These are phyloP conservation scores for Rhabdomys dilectus DNA, from an alignment of 2,113 vertebrate species.

Conservation along the genomic window DNA sequence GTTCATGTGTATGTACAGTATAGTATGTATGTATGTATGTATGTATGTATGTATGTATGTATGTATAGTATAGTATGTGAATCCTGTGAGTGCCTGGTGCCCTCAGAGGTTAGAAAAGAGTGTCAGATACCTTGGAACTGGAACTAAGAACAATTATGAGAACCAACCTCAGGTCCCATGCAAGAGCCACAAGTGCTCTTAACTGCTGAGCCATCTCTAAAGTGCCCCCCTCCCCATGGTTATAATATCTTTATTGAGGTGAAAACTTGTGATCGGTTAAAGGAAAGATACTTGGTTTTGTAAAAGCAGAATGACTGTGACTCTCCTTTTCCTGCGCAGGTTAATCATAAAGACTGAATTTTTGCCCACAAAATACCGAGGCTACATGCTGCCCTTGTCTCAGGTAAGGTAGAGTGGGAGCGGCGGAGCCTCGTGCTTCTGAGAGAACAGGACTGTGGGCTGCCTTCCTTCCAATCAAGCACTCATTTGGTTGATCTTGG, in stretches of 20 bases:
- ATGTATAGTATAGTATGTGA: background rate
- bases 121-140: background rate
- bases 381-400: slow-evolving; percentile 93
- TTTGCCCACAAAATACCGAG: slow-evolving; percentile 93
- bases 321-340: slow-evolving; percentile 80
- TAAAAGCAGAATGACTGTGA: background rate
- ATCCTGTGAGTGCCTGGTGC: background rate
- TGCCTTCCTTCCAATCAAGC: background rate
- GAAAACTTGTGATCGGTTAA: background rate
- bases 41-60: background rate
- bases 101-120: background rate
- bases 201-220: background rate
- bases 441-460: rapidly evolving
- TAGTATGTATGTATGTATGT: background rate
- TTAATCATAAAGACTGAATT: slow-evolving; percentile 97
- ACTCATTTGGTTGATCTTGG: background rate
- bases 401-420: slow-evolving; percentile 87
- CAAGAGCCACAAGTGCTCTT: background rate
- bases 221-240: background rate
- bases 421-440: rapidly evolving
- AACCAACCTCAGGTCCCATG: background rate
- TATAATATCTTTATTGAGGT: background rate
- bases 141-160: too few relatives aligned
- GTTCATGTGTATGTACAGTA: too few relatives aligned
- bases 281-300: background rate